Base-by-base conservation (phyloP, 2,888 invertebrate genomes). In the Clepsis dumicolana region DNA sequence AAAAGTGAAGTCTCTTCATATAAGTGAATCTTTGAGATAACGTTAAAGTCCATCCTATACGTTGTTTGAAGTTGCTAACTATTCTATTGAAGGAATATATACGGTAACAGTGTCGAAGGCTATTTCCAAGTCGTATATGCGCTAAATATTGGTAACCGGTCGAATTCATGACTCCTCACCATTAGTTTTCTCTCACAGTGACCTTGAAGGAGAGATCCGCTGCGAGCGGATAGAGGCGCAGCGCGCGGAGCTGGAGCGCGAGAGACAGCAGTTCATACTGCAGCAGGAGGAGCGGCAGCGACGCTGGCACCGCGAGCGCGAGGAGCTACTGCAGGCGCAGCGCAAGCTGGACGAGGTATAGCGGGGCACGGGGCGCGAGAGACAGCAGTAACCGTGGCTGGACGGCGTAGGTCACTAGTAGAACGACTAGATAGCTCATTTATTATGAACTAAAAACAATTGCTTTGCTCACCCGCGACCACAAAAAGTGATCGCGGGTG, bases 321-420 rank as follows among this genome's bases (percentile, higher is more conserved):
- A 94, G 82, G 94, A 96, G 73, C 87, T 97, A 71, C 94, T 96
- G 78, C 94, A 94, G 73, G 96, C 96, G 54, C 96, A 97, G 81
- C 95, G 94, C 74, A 95, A 96, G 81, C 88, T 97, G 0, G 96
- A 96, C 77, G 94, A 94, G 84, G 95, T 93, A 41, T 61, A n/a
- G n/a, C n/a, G n/a, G n/a, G n/a, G n/a, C n/a, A n/a, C n/a, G n/a
- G n/a, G n/a, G n/a, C n/a, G n/a, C n/a, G n/a, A n/a, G n/a, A n/a
- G n/a, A n/a, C n/a, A n/a, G n/a, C n/a, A n/a, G n/a, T n/a, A n/a
- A n/a, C n/a, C n/a, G n/a, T n/a, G n/a, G n/a, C n/a, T n/a, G n/a
- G n/a, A n/a, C n/a, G n/a, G n/a, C n/a, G n/a, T n/a, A n/a, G n/a
- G n/a, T n/a, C n/a, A n/a, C n/a, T n/a, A n/a, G n/a, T n/a, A n/a